Evolutionary conservation across 2,113 vertebrate species (phyloP).

Genomic region (Willisornis vidua): DNA sequence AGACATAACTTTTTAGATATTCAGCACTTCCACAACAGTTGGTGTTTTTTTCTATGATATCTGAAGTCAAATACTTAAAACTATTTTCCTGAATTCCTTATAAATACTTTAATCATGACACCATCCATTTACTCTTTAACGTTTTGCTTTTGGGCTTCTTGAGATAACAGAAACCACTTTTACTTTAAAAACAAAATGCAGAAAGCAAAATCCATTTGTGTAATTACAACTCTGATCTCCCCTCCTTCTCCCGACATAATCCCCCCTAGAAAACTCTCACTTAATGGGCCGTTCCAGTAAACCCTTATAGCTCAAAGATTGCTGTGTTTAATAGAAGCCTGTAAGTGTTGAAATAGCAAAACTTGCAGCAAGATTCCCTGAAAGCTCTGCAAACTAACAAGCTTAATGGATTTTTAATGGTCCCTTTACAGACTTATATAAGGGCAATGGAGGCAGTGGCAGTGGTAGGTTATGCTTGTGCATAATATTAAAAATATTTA

Average conservation of each 20-base stretch:
- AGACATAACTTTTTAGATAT: neutral
- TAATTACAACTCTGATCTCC: slow-evolving; percentile 26
- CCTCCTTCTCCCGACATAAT: neutral
- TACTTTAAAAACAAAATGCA: slow-evolving; percentile 60
- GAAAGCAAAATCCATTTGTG: slow-evolving; percentile 55
- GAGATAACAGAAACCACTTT: slow-evolving; percentile 52
- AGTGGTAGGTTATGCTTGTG: slow-evolving; percentile 21
- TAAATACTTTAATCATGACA: slow-evolving; percentile 3
- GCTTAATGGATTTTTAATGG: slow-evolving; percentile 69
- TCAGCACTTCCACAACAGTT: neutral
- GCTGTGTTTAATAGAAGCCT: slow-evolving; percentile 24
- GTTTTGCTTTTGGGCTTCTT: slow-evolving; percentile 60
- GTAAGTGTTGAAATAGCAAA: slow-evolving; percentile 45
- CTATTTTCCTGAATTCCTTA: neutral
- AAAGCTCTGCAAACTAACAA: slow-evolving; percentile 64
- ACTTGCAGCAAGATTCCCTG: slow-evolving; percentile 18
- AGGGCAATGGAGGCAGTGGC: slow-evolving; percentile 14
- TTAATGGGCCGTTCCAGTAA: slow-evolving; percentile 57
- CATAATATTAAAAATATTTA: slow-evolving; percentile 63
- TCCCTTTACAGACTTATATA: slow-evolving; percentile 40
- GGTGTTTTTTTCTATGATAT: neutral
- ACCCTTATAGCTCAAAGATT: slow-evolving; percentile 31
- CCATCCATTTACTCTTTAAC: neutral
- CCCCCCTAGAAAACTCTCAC: slow-evolving; percentile 17
- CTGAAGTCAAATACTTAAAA: slow-evolving; percentile 6